Conservation (phyloP, 2,888 invertebrate genomes). For the Chorisops tibialis region DNA sequence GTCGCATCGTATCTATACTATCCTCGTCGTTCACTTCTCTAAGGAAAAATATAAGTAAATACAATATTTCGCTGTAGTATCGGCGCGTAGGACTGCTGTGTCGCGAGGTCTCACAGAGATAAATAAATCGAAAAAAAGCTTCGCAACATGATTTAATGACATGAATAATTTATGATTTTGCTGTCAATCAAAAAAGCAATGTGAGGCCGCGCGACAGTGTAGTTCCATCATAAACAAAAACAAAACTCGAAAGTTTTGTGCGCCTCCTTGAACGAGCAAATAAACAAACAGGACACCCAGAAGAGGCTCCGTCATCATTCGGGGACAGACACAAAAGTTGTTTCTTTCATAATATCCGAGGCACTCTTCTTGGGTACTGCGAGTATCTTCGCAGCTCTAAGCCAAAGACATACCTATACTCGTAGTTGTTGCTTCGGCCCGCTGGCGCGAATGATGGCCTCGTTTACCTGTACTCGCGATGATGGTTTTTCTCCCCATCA, state of each 20-base stretch:
- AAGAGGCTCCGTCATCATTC: too few relatives aligned
- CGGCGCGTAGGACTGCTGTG: background rate
- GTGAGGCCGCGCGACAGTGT: constrained; percentile 24
- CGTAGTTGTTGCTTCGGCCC: too few relatives aligned
- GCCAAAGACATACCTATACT: too few relatives aligned
- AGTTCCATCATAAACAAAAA: constrained; percentile 5
- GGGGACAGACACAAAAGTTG: too few relatives aligned
- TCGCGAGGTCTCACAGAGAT: constrained; percentile 23
- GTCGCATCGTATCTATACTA: too few relatives aligned
- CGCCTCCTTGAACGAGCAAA: constrained; percentile 5
- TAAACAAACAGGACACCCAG: constrained; percentile 1
- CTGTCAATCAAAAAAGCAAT: constrained; percentile 52
- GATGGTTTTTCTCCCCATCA: too few relatives aligned
- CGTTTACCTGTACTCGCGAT: too few relatives aligned
- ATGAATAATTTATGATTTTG: constrained; percentile 54
- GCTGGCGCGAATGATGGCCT: too few relatives aligned
- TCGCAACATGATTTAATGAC: constrained; percentile 54
- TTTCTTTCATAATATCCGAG: too few relatives aligned
- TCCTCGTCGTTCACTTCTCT: background rate
- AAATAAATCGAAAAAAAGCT: constrained; percentile 41
- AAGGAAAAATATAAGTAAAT: background rate
- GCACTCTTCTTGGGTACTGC: too few relatives aligned
- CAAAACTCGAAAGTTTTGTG: constrained; percentile 19
- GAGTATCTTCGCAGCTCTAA: too few relatives aligned
- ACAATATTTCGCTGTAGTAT: background rate